Evolutionary conservation across 2,888 invertebrate genomes (phyloP).

Genomic region (Lepidochrysops patricia): DNA sequence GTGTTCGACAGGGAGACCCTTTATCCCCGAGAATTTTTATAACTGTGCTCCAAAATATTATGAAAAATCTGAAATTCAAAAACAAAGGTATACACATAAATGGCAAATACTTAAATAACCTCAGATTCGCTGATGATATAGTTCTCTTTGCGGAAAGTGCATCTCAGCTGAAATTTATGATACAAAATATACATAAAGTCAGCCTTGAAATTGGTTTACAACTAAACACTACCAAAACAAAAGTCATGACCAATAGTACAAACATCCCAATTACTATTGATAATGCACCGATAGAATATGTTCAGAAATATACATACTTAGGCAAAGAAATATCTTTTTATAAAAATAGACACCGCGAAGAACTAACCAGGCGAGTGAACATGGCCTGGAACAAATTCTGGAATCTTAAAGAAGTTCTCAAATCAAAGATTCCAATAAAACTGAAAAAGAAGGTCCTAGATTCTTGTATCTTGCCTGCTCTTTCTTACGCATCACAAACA

Average conservation of each 20-base stretch:
- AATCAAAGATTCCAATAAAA: constrained; percentile 13
- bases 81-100: constrained; percentile 9
- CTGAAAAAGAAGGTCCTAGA: constrained; percentile 13
- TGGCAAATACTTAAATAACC: constrained; percentile 7
- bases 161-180: not conserved
- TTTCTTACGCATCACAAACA: constrained; percentile 1
- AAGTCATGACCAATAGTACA: constrained; percentile 13
- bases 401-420: constrained; percentile 16
- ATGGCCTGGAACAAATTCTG: constrained; percentile 18
- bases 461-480: constrained; percentile 13
- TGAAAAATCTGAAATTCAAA: not conserved
- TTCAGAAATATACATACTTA: constrained; percentile 13
- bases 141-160: constrained; percentile 3
- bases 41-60: constrained; percentile 12
- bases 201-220: constrained; percentile 3
- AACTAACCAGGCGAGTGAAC: constrained; percentile 13
- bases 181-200: not conserved
- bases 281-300: constrained; percentile 11
- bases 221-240: constrained; percentile 5
- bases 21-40: constrained; percentile 13
- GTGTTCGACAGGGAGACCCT: constrained; percentile 13
- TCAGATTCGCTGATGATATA: constrained; percentile 14
- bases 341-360: constrained; percentile 4
- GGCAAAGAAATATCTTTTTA: constrained; percentile 16
- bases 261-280: constrained; percentile 2